Conservation (phyloP, 1,140 invertebrate genomes). For the Hylaeus anthracinus region DNA sequence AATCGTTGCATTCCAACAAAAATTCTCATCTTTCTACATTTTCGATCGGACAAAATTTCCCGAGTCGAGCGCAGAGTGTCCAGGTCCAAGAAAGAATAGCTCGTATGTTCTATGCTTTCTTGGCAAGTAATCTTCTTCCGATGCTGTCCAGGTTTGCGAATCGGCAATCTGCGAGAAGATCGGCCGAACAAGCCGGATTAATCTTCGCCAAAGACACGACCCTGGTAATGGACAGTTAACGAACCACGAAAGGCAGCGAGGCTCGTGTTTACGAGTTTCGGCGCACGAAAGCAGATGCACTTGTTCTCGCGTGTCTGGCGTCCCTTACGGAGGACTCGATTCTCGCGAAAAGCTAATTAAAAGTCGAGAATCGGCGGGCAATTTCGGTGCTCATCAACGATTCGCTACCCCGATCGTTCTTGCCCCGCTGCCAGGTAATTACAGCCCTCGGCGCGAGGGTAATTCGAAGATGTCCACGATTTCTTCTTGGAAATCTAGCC, state of each 20-base stretch:
- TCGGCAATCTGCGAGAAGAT: too few relatives aligned
- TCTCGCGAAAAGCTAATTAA: constrained; percentile 61
- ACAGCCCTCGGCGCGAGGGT: constrained; percentile 21
- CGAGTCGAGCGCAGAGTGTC: too few relatives aligned
- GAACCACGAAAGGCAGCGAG: neutral
- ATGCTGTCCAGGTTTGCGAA: too few relatives aligned
- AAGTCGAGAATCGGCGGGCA: constrained; percentile 43
- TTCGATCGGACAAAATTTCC: too few relatives aligned
- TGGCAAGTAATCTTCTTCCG: too few relatives aligned
- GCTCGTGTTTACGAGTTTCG: neutral
- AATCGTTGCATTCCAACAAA: too few relatives aligned
- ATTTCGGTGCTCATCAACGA: constrained; percentile 69
- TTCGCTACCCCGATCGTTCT: constrained; percentile 66
- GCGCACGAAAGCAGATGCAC: constrained; percentile 33
- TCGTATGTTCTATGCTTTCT: too few relatives aligned
- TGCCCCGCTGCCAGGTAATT: constrained; percentile 37
- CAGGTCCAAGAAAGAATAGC: too few relatives aligned
- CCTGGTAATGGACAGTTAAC: neutral
- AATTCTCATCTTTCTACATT: too few relatives aligned
- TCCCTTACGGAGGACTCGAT: constrained; percentile 31
- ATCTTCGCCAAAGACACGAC: neutral
- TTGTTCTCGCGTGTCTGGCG: constrained; percentile 44
- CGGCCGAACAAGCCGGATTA: too few relatives aligned
- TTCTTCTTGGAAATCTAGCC: constrained; percentile 14
- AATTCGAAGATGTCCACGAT: constrained; percentile 24